Evolutionary conservation across 2,888 invertebrate species (phyloP).

Genomic region (Oconnorella tubifera): DNA sequence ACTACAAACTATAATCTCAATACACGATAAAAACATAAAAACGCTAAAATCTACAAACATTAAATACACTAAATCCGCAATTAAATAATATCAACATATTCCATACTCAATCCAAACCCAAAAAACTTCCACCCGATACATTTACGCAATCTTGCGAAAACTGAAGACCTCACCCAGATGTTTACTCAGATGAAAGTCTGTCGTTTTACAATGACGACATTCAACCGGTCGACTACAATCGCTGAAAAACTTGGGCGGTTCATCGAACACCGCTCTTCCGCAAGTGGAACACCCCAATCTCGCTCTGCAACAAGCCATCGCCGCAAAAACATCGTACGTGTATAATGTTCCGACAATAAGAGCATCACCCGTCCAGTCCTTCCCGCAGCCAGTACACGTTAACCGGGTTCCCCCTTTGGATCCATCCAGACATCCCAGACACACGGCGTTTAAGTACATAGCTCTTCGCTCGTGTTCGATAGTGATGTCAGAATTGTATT

Average conservation of each 20-base stretch:
- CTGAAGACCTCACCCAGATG: slow-evolving; percentile 60
- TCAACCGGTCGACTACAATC: slow-evolving; percentile 80
- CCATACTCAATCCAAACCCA: too few species aligned
- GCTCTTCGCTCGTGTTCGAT: neutral
- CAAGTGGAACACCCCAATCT: slow-evolving; percentile 83
- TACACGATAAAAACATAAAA: too few species aligned
- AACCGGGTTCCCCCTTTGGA: slow-evolving; percentile 67
- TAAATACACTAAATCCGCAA: too few species aligned
- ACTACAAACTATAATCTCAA: too few species aligned
- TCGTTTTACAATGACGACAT: slow-evolving; percentile 84
- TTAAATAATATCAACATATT: too few species aligned
- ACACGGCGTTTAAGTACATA: slow-evolving; percentile 87
- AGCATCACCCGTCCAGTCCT: slow-evolving; percentile 70
- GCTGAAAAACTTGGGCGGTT: slow-evolving; percentile 77
- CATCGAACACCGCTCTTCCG: slow-evolving; percentile 55
- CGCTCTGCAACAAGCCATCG: slow-evolving; percentile 90
- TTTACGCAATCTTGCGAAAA: neutral
- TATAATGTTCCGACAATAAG: slow-evolving; percentile 85
- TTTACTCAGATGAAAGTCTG: slow-evolving; percentile 93
- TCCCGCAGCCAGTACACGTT: slow-evolving; percentile 47
- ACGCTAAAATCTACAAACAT: too few species aligned
- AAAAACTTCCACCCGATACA: neutral
- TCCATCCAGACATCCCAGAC: slow-evolving; percentile 64
- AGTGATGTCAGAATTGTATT: slow-evolving; percentile 58
- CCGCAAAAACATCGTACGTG: slow-evolving; percentile 96